Evolutionary conservation across 2,888 invertebrate species (phyloP).

Genomic region (Melinaea marsaeus): DNA sequence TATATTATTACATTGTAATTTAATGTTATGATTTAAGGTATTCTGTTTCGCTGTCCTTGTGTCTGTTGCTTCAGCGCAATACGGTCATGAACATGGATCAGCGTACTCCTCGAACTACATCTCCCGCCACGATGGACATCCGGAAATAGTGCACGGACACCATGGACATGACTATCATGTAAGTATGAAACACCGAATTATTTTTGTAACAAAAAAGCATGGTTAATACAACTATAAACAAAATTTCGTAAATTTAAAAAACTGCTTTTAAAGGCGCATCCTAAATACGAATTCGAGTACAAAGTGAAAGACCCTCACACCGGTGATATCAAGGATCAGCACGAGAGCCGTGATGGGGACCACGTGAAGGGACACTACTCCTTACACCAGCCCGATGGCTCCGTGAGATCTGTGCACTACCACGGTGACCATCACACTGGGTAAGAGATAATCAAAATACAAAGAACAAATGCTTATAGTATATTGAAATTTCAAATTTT

Average conservation of each 20-base stretch:
- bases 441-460: slow-evolving; percentile 19
- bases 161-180: slow-evolving; percentile 19
- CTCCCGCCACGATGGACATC: slow-evolving; percentile 52
- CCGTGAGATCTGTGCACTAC: slow-evolving; percentile 72
- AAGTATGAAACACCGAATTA: background rate
- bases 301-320: slow-evolving; percentile 68
- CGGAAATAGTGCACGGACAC: slow-evolving; percentile 41
- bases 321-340: slow-evolving; percentile 68
- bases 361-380: slow-evolving; percentile 53
- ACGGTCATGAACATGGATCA: slow-evolving; percentile 43
- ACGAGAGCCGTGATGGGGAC: slow-evolving; percentile 65
- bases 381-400: slow-evolving; percentile 73
- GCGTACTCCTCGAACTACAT: slow-evolving; percentile 59
- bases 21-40: slow-evolving; percentile 1
- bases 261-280: slow-evolving; percentile 49
- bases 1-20: slow-evolving; percentile 1
- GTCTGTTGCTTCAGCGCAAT: background rate
- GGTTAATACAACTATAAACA: background rate
- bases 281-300: slow-evolving; percentile 57
- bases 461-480: background rate
- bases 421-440: slow-evolving; percentile 45
- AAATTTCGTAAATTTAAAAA: background rate
- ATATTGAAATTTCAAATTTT: no score
- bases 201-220: background rate
- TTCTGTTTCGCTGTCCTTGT: slow-evolving; percentile 13